Evolutionary conservation across 2,797 vertebrate species (phyloP).

Genomic region (Propithecus perrieri): DNA sequence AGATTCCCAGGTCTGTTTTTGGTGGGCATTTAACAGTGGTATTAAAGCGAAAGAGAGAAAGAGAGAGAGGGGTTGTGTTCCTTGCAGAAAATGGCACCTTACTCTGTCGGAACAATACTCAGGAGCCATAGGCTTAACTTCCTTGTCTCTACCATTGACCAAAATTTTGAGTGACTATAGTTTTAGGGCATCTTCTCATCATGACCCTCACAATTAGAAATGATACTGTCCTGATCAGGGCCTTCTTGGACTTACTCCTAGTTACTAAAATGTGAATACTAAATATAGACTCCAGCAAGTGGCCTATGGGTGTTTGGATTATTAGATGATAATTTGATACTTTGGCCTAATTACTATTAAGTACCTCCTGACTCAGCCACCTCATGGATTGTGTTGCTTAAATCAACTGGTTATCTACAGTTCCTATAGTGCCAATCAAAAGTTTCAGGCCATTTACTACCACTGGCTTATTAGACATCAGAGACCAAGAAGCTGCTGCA

Average conservation of each 20-base stretch:
- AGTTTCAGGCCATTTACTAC: conserved; percentile 6
- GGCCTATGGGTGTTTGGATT: neutral
- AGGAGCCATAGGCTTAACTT: neutral
- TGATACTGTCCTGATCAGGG: neutral
- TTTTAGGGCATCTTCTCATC: neutral
- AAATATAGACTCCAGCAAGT: neutral
- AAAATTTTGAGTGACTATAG: conserved; percentile 15
- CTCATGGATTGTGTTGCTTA: neutral
- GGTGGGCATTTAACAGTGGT: neutral
- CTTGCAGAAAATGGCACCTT: neutral
- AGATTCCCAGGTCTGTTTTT: neutral
- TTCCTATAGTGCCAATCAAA: neutral
- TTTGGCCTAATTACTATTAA: neutral
- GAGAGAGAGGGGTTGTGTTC: neutral
- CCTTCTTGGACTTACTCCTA: neutral
- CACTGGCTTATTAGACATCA: neutral
- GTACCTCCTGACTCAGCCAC: conserved; percentile 27
- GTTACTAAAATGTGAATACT: neutral
- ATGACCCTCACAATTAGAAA: conserved; percentile 25
- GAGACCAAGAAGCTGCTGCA: conserved; percentile 18
- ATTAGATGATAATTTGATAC: neutral
- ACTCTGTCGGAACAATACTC: neutral
- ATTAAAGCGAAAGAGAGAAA: conserved; percentile 6
- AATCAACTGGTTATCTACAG: neutral
- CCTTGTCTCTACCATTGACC: neutral